These are phyloP conservation scores for Spialia ferax DNA, from an alignment of 2,888 invertebrate species.

Conservation along the genomic window DNA sequence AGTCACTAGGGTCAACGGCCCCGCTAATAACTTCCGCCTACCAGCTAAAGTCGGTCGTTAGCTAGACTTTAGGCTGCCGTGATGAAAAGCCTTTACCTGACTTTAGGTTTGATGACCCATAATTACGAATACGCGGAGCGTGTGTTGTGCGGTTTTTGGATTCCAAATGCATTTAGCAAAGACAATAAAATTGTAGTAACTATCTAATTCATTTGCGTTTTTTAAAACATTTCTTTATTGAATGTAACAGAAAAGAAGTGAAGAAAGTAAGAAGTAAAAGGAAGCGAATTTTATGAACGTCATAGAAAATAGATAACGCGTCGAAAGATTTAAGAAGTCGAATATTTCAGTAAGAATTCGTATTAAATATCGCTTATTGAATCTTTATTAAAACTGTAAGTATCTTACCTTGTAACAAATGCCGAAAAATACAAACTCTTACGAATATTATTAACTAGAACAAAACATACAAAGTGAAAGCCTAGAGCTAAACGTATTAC, in stretches of 20 bases:
- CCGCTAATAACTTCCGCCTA: conserved; percentile 82
- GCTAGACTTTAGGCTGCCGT: conserved; percentile 53
- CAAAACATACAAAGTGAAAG: background rate
- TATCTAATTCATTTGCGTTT: no score
- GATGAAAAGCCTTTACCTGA: conserved; percentile 37
- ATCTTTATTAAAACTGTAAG: no score
- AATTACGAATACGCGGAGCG: conserved; percentile 15
- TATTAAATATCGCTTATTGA: no score
- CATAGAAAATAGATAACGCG: no score
- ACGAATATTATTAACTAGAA: background rate
- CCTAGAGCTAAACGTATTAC: background rate
- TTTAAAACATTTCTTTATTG: background rate
- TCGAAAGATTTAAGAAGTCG: no score
- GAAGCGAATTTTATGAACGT: no score
- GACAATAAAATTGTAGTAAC: background rate
- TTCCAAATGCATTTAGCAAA: background rate
- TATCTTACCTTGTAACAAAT: no score
- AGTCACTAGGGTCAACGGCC: conserved; percentile 75
- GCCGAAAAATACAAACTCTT: no score
- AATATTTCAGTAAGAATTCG: no score
- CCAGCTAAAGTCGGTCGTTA: conserved; percentile 70
- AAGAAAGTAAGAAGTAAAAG: no score
- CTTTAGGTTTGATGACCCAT: conserved; percentile 41
- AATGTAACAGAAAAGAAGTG: no score
- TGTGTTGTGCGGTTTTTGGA: background rate